Base-by-base conservation (phyloP, 2,797 vertebrate species). In the Epinephelus malabaricus region DNA sequence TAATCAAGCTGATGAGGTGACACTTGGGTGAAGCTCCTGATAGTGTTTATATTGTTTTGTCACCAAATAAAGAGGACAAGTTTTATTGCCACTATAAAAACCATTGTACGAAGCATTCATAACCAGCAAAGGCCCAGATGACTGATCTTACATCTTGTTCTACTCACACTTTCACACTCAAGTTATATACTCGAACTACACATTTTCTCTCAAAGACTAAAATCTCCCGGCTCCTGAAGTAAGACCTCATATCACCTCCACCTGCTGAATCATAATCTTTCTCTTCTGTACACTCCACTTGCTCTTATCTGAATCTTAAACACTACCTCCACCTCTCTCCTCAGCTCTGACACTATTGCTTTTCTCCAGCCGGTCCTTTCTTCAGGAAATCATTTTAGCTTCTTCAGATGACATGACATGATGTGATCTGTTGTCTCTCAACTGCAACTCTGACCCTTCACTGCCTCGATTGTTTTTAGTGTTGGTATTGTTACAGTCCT, bases 181-280 rank as follows among this genome's bases (percentile, higher is more conserved):
- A 47, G 46, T 40, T 38, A 34, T 34, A 34, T 34, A 34, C 34
- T 34, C 6, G 6, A 69, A 34, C 65, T 59, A 4, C 21, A n/a
- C 30, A 43, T 71, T 66, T 83, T 62, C 53, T 25, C 27, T 79
- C 61, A 53, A 27, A 73, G 19, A 27, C 40, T 54, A 18, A 69
- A 23, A 23, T 58, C 58, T 63, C 56, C 17, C 17, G 45, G 38
- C 49, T 65, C n/a, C 27, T 30, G 15, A 50, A 49, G 23, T 62
- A 25, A 71, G 14, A 75, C 62, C 46, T 62, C 38, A 18, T 6
- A 38, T 58, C 62, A 59, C 27, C 17, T 59, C 14, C 0, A 21
- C 34, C 54, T 25, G 25, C 56, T 45, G 34, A 46, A 21, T 66
- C 43, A 12, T 56, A 45, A 70, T 43, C 60, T 40, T 13, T 2